These are phyloP conservation scores for Leucoraja erinaceus DNA, from an alignment of 2,113 vertebrate genomes.

Conservation along the genomic window DNA sequence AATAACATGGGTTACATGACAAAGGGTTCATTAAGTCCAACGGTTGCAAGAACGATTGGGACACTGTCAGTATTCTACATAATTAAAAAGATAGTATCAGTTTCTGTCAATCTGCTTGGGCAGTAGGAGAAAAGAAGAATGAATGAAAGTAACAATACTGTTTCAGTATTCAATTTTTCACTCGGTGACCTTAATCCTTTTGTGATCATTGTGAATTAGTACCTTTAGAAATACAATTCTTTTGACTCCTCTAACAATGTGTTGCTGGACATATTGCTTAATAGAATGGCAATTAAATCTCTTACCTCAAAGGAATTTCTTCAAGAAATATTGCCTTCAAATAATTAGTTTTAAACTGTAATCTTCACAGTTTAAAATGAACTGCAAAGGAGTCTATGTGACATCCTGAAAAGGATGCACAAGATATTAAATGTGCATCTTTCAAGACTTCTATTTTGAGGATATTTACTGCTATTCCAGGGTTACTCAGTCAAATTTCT, in stretches of 20 bases:
- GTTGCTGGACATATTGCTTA: not conserved
- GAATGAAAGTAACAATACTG: not conserved
- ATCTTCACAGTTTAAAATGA: not conserved
- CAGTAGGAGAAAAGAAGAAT: not conserved
- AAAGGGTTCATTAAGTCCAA: not conserved
- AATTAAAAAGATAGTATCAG: conserved; percentile 30
- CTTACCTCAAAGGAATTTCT: not conserved
- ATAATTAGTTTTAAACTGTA: not conserved
- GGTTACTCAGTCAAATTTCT: not conserved
- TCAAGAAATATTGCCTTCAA: not conserved
- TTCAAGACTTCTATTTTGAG: not conserved
- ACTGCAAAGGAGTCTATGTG: no score
- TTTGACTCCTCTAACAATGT: not conserved
- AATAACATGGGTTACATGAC: conserved; percentile 21
- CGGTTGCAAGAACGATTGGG: not conserved
- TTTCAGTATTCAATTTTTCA: not conserved
- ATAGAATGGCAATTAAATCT: not conserved
- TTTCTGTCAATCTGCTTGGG: conserved; percentile 18
- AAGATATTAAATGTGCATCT: no score
- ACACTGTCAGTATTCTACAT: not conserved
- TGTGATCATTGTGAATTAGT: not conserved
- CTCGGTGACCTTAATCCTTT: not conserved
- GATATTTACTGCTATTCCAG: not conserved
- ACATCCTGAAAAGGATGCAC: no score
- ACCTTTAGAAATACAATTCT: not conserved